phyloP scores from a whole-genome alignment of 2,797 vertebrate species.

The Natrix natrix region DNA sequence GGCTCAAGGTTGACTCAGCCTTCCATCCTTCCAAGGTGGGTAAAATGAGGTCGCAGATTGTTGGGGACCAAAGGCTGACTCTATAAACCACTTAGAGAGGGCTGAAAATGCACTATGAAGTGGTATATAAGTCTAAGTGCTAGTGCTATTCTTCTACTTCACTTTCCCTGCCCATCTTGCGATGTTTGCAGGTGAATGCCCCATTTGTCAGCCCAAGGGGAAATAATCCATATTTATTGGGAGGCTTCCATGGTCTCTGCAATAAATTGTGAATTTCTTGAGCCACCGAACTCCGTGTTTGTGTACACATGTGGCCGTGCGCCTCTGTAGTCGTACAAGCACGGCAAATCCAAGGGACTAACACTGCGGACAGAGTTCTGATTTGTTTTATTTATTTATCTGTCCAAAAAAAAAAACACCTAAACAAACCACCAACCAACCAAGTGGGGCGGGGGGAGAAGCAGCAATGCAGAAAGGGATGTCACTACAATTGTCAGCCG shows the following conservation, averaged over 20 bases:
- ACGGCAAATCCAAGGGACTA: neutral
- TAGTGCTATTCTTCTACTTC: neutral
- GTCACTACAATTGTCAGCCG: conserved; percentile 64
- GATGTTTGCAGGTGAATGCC: neutral
- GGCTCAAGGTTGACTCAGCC: too few relatives aligned
- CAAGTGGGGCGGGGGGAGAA: too few relatives aligned
- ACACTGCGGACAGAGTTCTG: neutral
- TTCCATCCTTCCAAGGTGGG: too few relatives aligned
- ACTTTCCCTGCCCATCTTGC: neutral
- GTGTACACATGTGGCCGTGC: neutral
- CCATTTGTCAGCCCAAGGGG: neutral
- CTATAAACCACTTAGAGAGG: too few relatives aligned
- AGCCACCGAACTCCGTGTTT: neutral
- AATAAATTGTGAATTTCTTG: neutral
- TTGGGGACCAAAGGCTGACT: too few relatives aligned
- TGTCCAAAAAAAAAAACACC: fast-evolving
- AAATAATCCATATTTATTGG: conserved; percentile 3
- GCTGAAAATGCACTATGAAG: too few relatives aligned
- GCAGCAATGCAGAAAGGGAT: conserved; percentile 38
- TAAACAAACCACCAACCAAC: too few relatives aligned
- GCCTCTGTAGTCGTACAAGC: neutral
- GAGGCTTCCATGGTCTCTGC: neutral
- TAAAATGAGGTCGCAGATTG: too few relatives aligned
- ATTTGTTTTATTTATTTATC: conserved; percentile 31
- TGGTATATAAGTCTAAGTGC: too few relatives aligned